Base-by-base conservation (phyloP, 2,888 invertebrate genomes). In the Chymomyza amoena region DNA sequence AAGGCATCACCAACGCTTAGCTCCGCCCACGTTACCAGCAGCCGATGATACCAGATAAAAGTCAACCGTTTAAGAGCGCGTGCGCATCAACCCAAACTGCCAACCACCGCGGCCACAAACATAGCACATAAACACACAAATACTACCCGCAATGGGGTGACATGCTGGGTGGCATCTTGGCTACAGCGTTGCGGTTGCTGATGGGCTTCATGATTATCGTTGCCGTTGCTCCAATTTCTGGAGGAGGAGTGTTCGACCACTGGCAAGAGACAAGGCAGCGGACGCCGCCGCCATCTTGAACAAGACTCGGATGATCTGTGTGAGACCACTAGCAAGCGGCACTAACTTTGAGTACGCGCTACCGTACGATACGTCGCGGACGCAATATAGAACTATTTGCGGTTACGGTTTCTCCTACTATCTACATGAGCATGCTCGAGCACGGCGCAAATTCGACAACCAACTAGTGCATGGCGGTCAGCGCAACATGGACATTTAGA, bases 301-400 rank as follows among this genome's bases (percentile, higher is more conserved):
- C 15, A 25, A 20, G 20, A 15, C 28, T 57, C 20, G 57, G 57
- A 57, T 57, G 57, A 57, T 57, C 57, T 57, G 57, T 57, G 28
- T 57, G 68, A 71, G 80, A 54, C 54, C 54, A 16, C 54, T 54
- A 6, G 54, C 16, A 54, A 72, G 77, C 81, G 75, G 87, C 83
- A 83, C 84, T 83, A 83, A 83, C 85, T 83, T 83, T 70, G 85
- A 83, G 83, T 81, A 85, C 85, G 87, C 83, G 85, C 78, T 83
- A 87, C 83, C 87, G 83, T 83, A 79, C 79, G 85, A 83, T 87
- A 87, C 87, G 85, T 83, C 83, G 87, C 83, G 83, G 83, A 83
- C 80, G 76, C 16, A 7, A 66, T 75, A 83, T 83, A 83, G 82
- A 84, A 83, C 66, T 76, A 77, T 84, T 25, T 83, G 83, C 80